Percentiles rank a stretch among this genome's conserved stretches.
These are phyloP conservation scores for Gymnothorax reevesii DNA, from an alignment of 2,797 vertebrate genomes.

Conservation along the genomic window DNA sequence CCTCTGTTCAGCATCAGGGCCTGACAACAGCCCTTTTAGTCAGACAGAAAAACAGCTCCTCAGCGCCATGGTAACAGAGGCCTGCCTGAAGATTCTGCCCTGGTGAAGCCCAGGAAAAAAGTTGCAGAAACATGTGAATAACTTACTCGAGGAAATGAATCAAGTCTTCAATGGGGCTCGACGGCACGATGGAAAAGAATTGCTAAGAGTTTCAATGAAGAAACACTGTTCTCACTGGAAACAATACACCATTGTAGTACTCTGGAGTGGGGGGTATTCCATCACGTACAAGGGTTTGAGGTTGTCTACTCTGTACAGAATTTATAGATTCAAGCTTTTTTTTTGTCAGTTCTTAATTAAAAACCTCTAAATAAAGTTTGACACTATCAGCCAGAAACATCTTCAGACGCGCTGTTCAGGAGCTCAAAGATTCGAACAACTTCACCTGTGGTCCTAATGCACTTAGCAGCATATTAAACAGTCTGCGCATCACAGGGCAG, in stretches of 20 bases:
- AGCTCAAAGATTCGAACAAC: background rate
- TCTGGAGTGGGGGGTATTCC: background rate
- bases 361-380: background rate
- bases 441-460: background rate
- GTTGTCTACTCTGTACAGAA: background rate
- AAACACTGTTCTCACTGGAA: constrained; percentile 25
- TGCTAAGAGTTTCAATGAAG: constrained; percentile 8
- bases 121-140: background rate
- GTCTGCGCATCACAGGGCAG: background rate
- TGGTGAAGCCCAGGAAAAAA: constrained; percentile 24
- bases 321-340: background rate
- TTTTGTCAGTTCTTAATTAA: background rate
- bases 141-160: constrained; percentile 27
- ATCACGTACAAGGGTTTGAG: background rate
- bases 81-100: constrained; percentile 30
- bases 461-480: background rate
- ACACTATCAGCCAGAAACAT: background rate
- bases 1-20: background rate
- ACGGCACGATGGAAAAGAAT: background rate
- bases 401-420: background rate
- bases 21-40: background rate
- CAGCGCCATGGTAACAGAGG: constrained; percentile 36
- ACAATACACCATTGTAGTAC: background rate
- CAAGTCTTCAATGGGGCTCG: constrained; percentile 14
- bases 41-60: background rate